A percentile compares a stretch with the other conserved stretches of the same genome.
These are phyloP conservation scores for Odontesthes bonariensis DNA, from an alignment of 2,113 vertebrate genomes.

Conservation along the genomic window DNA sequence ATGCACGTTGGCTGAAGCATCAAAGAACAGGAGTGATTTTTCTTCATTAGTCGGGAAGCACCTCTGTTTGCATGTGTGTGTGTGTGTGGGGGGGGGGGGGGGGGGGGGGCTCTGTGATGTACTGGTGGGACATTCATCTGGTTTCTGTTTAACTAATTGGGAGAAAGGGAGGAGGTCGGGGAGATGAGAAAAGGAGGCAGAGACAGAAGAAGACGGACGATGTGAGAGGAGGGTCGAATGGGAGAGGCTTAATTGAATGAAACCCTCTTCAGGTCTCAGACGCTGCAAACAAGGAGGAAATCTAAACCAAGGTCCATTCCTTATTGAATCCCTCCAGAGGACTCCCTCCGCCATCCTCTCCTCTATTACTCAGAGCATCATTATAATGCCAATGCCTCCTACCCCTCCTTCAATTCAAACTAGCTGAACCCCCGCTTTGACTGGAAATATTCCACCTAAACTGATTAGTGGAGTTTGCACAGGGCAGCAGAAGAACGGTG, in stretches of 20 bases:
- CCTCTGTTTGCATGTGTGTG: conserved; percentile 13
- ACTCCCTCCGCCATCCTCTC: conserved; percentile 37
- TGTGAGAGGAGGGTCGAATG: conserved; percentile 52
- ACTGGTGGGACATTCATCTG: conserved; percentile 64
- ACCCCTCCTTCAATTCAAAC: conserved; percentile 28
- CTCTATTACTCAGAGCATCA: conserved; percentile 29
- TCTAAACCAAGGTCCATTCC: conserved; percentile 49
- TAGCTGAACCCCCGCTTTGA: conserved; percentile 23
- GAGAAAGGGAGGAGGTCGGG: conserved; percentile 53
- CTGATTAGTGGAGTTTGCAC: conserved; percentile 55
- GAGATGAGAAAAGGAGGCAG: conserved; percentile 47
- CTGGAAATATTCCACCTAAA: conserved; percentile 58
- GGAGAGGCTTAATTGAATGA: conserved; percentile 76
- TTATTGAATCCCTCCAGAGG: conserved; percentile 51
- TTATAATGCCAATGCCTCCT: conserved; percentile 27
- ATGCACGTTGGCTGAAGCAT: conserved; percentile 33
- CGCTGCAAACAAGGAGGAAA: conserved; percentile 65
- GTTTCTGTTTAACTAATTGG: conserved; percentile 70
- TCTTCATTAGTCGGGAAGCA: conserved; percentile 22
- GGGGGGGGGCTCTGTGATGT: conserved; percentile 41
- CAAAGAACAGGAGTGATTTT: conserved; percentile 26
- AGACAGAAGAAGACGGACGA: conserved; percentile 58
- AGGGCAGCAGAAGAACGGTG: conserved; percentile 21
- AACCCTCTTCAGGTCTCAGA: conserved; percentile 60
- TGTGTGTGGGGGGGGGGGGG: no score